These are phyloP conservation scores for Baccha elongata DNA, from an alignment of 2,888 invertebrate genomes.

Conservation along the genomic window DNA sequence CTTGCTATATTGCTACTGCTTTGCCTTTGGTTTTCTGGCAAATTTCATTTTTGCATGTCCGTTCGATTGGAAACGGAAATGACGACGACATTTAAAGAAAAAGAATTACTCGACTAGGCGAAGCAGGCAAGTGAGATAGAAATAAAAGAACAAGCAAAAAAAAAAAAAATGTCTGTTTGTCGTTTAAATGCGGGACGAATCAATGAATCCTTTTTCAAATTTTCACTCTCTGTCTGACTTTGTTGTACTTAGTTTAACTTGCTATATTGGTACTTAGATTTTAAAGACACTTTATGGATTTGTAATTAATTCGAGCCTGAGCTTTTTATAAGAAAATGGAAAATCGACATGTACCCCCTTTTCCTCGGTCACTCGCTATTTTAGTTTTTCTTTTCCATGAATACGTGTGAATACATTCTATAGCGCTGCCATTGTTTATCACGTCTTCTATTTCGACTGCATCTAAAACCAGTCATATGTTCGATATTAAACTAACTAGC, in stretches of 20 bases:
- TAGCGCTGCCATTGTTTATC: too few relatives aligned
- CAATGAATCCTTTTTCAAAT: conserved; percentile 71
- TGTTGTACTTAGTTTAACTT: conserved; percentile 40
- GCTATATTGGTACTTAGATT: too few relatives aligned
- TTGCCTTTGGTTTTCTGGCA: conserved; percentile 71
- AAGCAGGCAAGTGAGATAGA: neutral
- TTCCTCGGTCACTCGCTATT: too few relatives aligned
- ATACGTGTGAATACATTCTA: too few relatives aligned
- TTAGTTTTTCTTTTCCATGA: too few relatives aligned
- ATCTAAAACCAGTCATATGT: too few relatives aligned
- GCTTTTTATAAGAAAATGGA: too few relatives aligned
- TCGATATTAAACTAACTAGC: too few relatives aligned
- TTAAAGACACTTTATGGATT: too few relatives aligned
- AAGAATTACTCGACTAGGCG: conserved; percentile 20
- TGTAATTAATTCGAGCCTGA: too few relatives aligned
- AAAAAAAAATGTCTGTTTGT: conserved; percentile 62
- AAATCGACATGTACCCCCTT: too few relatives aligned
- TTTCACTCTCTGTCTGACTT: conserved; percentile 34
- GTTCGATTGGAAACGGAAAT: conserved; percentile 73
- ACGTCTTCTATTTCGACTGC: too few relatives aligned
- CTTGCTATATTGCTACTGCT: conserved; percentile 11
- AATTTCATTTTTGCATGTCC: conserved; percentile 72
- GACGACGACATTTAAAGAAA: conserved; percentile 32
- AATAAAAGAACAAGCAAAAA: conserved; percentile 8
- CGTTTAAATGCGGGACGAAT: conserved; percentile 72